Percentiles rank a stretch among this genome's conserved stretches.
phyloP scores from a whole-genome alignment of 1,140 invertebrate genomes.

The Drosophila orena region DNA sequence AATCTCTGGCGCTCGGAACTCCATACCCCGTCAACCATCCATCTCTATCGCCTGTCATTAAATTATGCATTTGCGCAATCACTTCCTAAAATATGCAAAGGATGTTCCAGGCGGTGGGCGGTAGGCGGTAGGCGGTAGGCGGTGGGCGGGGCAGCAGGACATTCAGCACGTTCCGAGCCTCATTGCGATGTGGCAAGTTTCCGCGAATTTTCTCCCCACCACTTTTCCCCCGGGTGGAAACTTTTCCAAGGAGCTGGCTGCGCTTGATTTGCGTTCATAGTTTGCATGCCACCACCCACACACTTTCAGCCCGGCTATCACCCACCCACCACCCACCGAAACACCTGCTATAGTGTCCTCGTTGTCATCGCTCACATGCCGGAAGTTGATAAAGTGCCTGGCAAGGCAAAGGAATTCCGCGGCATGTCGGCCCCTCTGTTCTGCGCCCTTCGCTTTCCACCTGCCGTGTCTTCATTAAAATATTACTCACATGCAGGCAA shows the following conservation, averaged over 20 bases:
- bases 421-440: conserved; percentile 31
- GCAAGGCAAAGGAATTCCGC: conserved; percentile 70
- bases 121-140: too few species aligned
- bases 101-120: conserved; percentile 9
- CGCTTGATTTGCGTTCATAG: conserved; percentile 72
- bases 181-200: conserved; percentile 62
- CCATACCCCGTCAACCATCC: conserved; percentile 1
- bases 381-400: conserved; percentile 81
- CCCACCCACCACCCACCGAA: conserved; percentile 3
- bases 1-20: conserved; percentile 23
- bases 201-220: conserved; percentile 32
- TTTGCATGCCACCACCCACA: not conserved
- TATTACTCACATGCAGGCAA: conserved; percentile 59
- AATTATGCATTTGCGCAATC: conserved; percentile 81
- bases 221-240: conserved; percentile 25
- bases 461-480: conserved; percentile 75
- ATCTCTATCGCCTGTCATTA: conserved; percentile 75
- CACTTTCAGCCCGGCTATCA: too few species aligned
- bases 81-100: conserved; percentile 79
- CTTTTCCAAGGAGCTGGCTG: conserved; percentile 52
- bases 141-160: too few species aligned
- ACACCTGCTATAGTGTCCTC: conserved; percentile 35
- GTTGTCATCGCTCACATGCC: conserved; percentile 71
- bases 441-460: not conserved
- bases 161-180: conserved; percentile 50